These are phyloP conservation scores for Illadopsis cleaveri DNA, from an alignment of 2,113 vertebrate species.

Conservation along the genomic window DNA sequence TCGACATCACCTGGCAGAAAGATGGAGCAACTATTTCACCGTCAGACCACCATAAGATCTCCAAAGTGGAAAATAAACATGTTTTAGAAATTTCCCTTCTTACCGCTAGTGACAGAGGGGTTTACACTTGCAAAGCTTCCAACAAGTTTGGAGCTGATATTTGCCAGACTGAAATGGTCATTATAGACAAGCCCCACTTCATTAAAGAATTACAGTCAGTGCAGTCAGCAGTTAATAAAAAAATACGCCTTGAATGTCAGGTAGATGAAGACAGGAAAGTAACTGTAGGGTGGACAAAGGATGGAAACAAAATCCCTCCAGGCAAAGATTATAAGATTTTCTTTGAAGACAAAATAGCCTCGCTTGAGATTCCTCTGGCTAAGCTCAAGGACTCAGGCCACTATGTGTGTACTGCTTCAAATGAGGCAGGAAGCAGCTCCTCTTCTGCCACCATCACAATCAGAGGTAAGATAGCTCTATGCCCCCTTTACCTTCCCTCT, in stretches of 20 bases:
- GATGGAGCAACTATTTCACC: constrained; percentile 84
- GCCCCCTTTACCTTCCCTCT: neutral
- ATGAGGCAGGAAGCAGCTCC: constrained; percentile 92
- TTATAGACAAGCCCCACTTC: constrained; percentile 91
- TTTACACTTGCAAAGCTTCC: constrained; percentile 95
- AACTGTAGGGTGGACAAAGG: constrained; percentile 87
- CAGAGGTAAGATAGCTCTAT: constrained; percentile 87
- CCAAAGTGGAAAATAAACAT: constrained; percentile 87
- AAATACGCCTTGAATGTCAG: constrained; percentile 90
- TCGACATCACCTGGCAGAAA: constrained; percentile 94
- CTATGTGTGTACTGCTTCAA: constrained; percentile 90
- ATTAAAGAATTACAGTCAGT: constrained; percentile 83
- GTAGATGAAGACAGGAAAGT: constrained; percentile 96
- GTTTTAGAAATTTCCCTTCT: constrained; percentile 86
- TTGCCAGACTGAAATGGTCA: constrained; percentile 85
- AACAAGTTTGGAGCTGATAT: constrained; percentile 92
- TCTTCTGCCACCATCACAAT: constrained; percentile 84
- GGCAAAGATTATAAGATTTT: constrained; percentile 92
- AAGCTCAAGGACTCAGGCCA: constrained; percentile 94
- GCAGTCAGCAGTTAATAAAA: constrained; percentile 87
- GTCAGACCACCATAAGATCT: constrained; percentile 81
- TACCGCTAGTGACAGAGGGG: constrained; percentile 82
- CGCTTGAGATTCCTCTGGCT: constrained; percentile 92
- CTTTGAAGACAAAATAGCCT: constrained; percentile 95
- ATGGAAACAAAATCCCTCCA: constrained; percentile 89